These are phyloP conservation scores for Trialeurodes vaporariorum DNA, from an alignment of 1,140 invertebrate species.

Conservation along the genomic window DNA sequence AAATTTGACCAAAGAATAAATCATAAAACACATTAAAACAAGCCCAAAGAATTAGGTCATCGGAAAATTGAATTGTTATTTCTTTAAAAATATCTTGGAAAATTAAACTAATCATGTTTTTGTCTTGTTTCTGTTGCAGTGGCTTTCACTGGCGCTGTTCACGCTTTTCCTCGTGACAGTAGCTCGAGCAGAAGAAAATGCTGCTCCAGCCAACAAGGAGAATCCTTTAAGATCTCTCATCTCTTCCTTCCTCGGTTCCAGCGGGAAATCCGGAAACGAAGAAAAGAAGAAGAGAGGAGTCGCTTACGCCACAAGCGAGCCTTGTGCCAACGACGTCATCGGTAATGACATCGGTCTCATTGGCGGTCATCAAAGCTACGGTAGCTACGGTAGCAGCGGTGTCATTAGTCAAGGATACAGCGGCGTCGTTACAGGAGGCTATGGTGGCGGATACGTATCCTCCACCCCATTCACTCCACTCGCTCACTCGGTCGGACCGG, in stretches of 20 bases:
- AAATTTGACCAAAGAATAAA: too few relatives aligned
- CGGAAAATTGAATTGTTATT: too few relatives aligned
- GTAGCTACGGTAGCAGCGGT: slow-evolving; percentile 14
- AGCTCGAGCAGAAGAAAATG: neutral
- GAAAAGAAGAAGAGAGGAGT: neutral
- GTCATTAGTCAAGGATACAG: slow-evolving; percentile 15
- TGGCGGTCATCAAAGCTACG: slow-evolving; percentile 3
- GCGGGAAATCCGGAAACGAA: slow-evolving; percentile 28
- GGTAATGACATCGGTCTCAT: too few relatives aligned
- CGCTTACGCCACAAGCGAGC: slow-evolving; percentile 38
- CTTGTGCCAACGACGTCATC: slow-evolving; percentile 7
- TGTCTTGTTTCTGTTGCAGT: neutral
- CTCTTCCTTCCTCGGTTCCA: slow-evolving; percentile 24
- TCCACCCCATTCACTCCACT: neutral
- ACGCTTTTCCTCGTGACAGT: neutral
- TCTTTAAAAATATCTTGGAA: too few relatives aligned
- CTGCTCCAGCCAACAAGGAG: slow-evolving; percentile 23
- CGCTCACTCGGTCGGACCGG: slow-evolving; percentile 21
- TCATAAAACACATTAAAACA: too few relatives aligned
- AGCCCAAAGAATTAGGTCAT: too few relatives aligned
- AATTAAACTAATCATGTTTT: too few relatives aligned
- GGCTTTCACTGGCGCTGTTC: neutral
- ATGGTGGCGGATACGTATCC: slow-evolving; percentile 7
- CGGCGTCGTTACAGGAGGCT: too few relatives aligned
- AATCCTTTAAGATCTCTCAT: slow-evolving; percentile 38